Conservation (phyloP, 2,113 vertebrate species). For the Egretta garzetta region DNA sequence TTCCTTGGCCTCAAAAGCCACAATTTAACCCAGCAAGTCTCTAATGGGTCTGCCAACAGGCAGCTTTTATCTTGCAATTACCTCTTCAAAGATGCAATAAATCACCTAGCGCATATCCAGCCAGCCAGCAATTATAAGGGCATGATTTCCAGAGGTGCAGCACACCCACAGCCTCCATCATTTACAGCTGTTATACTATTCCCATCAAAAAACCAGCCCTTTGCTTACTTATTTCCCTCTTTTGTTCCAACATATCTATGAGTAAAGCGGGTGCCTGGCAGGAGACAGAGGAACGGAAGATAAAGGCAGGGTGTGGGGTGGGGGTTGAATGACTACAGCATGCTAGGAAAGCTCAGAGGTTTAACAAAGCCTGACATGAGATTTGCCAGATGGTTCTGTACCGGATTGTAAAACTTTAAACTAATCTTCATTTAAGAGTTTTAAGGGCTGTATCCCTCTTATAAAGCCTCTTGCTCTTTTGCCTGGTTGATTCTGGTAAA, state of each 20-base stretch:
- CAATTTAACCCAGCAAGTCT: background rate
- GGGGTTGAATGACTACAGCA: background rate
- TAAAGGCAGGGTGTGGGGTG: background rate
- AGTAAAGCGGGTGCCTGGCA: background rate
- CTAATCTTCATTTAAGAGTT: constrained; percentile 83
- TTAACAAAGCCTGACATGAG: constrained; percentile 72
- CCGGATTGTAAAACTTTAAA: constrained; percentile 79
- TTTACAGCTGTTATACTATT: background rate
- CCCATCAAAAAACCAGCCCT: background rate
- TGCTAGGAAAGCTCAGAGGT: constrained; percentile 48
- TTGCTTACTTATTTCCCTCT: background rate
- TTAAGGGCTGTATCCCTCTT: constrained; percentile 76
- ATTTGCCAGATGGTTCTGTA: constrained; percentile 76
- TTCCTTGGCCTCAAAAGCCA: no score
- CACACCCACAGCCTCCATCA: background rate
- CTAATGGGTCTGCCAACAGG: background rate
- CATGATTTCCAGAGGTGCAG: background rate
- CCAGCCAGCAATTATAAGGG: background rate
- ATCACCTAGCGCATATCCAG: background rate
- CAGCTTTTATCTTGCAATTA: constrained; percentile 20
- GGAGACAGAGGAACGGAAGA: background rate
- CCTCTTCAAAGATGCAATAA: background rate
- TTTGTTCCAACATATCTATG: background rate
- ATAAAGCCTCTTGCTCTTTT: constrained; percentile 78
- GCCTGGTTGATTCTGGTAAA: constrained; percentile 78